Evolutionary conservation across 2,797 vertebrate genomes (phyloP), one percentile per base, ranked within the genome.

Genomic region (Tarsius wallacei): DNA sequence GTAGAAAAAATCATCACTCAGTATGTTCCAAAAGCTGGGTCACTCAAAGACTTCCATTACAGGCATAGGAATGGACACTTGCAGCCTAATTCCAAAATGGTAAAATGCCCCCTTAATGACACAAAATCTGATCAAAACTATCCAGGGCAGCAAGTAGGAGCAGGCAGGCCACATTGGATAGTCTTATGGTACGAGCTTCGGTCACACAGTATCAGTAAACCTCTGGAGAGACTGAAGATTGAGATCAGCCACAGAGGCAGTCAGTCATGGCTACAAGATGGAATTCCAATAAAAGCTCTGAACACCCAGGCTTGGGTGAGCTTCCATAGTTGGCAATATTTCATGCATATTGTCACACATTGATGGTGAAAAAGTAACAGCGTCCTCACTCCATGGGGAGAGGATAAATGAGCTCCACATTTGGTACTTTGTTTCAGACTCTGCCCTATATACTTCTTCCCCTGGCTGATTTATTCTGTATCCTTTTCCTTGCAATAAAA

Each of bases 391-490:
- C 83, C 47, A 63, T 0, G 17, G 36, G 51, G 57, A 90, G 49
- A 85, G 49, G 49, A 94, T 61, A 97, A 63, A 57, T 81, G 73
- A 90, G 36, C 68, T 94, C 76, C 47, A 10, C 59, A 68, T 88
- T 12, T 91, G 78, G 33, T 70, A 90, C 17, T 78, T 87, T 42
- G 42, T 86, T 57, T 84, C 71, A 13, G 26, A 93, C 59, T 90
- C 68, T 93, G 61, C 33, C 63, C 83, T 63, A 59, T 10, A 6
- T 22, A 49, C 11, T 90, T 93, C 26, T 59, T 87, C 63, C 57
- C 71, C 55, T 78, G 91, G 66, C 6, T 82, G n/a, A 87, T 93
- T 78, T 88, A 91, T 91, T 85, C 42, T 97, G 26, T 71, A 84
- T 31, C 36, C n/a, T 16, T 87, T 93, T 64, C 36, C 57, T 49